phyloP scores from a whole-genome alignment of 2,113 vertebrate species.

The human (Homo sapiens) region GRCh38 chrX:94646001-94646500 shows the following conservation, averaged over 20 bases:
- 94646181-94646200: neutral
- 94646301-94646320: neutral
- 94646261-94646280: neutral
- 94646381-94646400: neutral
- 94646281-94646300: neutral
- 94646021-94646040: neutral
- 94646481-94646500: neutral
- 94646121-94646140: neutral
- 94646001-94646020: neutral
- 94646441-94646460: neutral
- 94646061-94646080: neutral
- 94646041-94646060: neutral
- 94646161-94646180: neutral
- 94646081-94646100: neutral
- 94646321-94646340: neutral
- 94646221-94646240: neutral
- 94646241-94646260: neutral
- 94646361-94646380: neutral
- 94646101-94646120: neutral
- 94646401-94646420: neutral
- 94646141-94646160: neutral
- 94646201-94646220: neutral
- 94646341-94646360: neutral
- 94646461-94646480: neutral
- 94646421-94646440: neutral